A percentile compares a stretch with the other conserved stretches of the same genome.
These are phyloP conservation scores for Caenorhabditis doughertyi DNA, from an alignment of 2,888 invertebrate genomes.

Conservation along the genomic window DNA sequence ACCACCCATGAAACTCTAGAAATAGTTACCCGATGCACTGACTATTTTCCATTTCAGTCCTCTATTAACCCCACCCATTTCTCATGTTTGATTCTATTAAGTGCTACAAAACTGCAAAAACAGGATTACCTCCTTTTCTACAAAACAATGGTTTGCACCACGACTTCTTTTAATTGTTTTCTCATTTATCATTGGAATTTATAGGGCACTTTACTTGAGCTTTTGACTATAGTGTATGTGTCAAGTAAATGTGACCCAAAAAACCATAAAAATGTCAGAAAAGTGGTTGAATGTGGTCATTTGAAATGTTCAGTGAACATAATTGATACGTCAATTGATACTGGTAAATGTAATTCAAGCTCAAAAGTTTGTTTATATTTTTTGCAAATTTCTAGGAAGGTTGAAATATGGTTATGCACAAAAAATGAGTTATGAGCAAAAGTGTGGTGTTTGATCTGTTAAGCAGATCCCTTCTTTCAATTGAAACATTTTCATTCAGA, in stretches of 20 bases:
- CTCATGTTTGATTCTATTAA: slow-evolving; percentile 1
- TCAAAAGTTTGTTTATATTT: not conserved
- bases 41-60: no score
- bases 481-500: not conserved
- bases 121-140: slow-evolving; percentile 11
- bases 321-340: not conserved
- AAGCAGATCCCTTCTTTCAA: no score
- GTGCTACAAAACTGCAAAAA: slow-evolving; percentile 12
- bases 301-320: not conserved
- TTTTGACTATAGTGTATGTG: not conserved
- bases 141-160: slow-evolving; percentile 5
- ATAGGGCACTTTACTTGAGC: slow-evolving; percentile 28
- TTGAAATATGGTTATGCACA: not conserved
- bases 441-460: slow-evolving; percentile 15
- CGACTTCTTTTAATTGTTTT: not conserved
- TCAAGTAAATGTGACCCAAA: not conserved
- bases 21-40: no score
- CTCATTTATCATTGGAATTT: slow-evolving; percentile 25
- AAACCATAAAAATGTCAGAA: slow-evolving; percentile 10
- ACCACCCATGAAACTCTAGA: no score
- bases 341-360: not conserved
- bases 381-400: not conserved
- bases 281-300: not conserved
- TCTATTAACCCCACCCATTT: not conserved
- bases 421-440: no score